Base-by-base conservation (phyloP, 1,140 invertebrate genomes). In the Camponotus vicinus region DNA sequence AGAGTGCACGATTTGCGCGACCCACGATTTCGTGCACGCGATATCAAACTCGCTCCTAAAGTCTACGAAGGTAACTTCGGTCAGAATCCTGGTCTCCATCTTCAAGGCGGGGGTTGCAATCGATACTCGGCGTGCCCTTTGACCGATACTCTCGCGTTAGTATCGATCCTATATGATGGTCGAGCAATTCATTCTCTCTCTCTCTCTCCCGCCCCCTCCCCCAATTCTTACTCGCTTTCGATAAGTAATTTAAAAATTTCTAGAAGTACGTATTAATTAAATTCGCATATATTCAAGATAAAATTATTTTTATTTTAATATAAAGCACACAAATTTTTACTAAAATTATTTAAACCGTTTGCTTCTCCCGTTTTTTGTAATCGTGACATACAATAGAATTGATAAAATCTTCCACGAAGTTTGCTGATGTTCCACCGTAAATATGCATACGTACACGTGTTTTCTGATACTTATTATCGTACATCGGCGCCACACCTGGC, bases 71-170 rank as follows among this genome's bases (percentile, higher is more conserved):
- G 89, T 89, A 87, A 92, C 90, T 90, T 90, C 89, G 90, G 70
- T 75, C 76, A 66, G 87, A 85, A 82, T 78, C 88, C 73, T 80
- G 89, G 80, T 89, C 89, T 91, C 89, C 88, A 92, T 89, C 88
- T 93, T 93, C 88, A 75, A 91, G 90, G 88, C 91, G 84, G 90
- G 89, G 92, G 90, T 92, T 92, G 93, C 90, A 93, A 93, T 93
- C 93, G 93, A 93, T 93, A 93, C 88, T 91, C 87, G 87, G 82
- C 86, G 87, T 89, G 90, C 89, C 90, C 87, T 86, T 91, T 67
- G 89, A 89, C 88, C 90, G 61, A 80, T 67, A 71, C 73, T 85
- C 66, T 79, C 79, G 15, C 34, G 40, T 83, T 57, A n/a, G 52
- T 73, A 82, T 59, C 27, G 69, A 61, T 52, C 11, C 52, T 59